Base-by-base conservation (phyloP, 2,797 vertebrate species). In the Ceryle rudis region DNA sequence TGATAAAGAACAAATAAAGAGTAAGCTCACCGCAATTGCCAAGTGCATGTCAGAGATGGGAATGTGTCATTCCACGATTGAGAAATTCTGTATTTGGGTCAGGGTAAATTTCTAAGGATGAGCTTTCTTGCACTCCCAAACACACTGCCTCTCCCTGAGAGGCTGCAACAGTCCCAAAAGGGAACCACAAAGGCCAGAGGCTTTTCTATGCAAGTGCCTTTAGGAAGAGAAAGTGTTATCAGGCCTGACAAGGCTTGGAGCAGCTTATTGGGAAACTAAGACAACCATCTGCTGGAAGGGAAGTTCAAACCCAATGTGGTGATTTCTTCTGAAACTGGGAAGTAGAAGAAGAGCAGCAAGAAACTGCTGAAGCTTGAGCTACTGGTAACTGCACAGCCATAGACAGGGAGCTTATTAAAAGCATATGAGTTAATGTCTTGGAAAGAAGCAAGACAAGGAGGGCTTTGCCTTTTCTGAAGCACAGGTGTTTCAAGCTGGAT, bases 211-310 rank as follows among this genome's bases (percentile, higher is more conserved):
- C 35, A 84, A 72, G 54, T 49, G 65, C 14, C 82, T 90, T 94
- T 42, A 91, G 95, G 95, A 97, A 96, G 85, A 95, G 91, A 95
- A 95, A 96, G 82, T 67, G 35, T 65, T 86, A 65, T 28, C 52
- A n/a, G 39, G 74, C 33, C 44, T 52, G 28, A n/a, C 35, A 51
- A 28, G 20, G 58, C 58, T 46, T 46, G 52, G 60, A 91, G 62
- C 5, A 81, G 41, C 51, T 90, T 66, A 62, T 11, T 79, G 77
- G 62, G 89, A 93, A 96, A 91, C 80, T 55, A 66, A 86, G 33
- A 77, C 52, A 79, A 73, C 42, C 87, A 90, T 60, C 70, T 64
- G 73, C 58, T 90, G 58, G 31, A 86, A 95, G 80, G 91, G 93
- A 95, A 97, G 82, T 95, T 82, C 77, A 83, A 80, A 85, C 70